Conservation (phyloP, 2,888 invertebrate genomes). For the Steinernema scapterisci region DNA sequence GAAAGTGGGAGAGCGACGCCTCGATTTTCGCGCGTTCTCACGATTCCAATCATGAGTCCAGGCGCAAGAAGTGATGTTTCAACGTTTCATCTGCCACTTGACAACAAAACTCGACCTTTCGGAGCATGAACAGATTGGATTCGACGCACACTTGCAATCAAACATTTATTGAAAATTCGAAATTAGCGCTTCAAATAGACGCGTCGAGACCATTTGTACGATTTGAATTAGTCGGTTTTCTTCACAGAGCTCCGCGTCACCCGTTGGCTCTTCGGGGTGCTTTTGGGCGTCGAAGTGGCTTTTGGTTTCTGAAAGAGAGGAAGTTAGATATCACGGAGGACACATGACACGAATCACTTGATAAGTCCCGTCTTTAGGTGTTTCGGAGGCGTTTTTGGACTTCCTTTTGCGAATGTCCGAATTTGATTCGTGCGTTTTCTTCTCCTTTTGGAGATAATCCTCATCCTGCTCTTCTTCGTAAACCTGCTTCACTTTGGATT, state of each 20-base stretch:
- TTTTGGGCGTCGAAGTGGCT: background rate
- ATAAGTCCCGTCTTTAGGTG: background rate
- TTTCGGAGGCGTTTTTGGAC: conserved; percentile 6
- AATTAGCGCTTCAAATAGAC: background rate
- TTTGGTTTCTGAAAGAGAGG: background rate
- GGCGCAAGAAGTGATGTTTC: no score
- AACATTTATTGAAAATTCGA: background rate
- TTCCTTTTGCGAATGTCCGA: background rate
- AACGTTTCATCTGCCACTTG: no score
- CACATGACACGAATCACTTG: background rate
- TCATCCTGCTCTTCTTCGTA: background rate
- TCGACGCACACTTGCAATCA: no score
- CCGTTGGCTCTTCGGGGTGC: background rate
- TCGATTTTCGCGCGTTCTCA: no score
- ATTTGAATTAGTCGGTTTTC: background rate
- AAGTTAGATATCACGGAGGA: background rate
- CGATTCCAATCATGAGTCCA: no score
- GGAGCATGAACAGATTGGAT: no score
- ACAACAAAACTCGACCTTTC: no score
- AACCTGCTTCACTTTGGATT: background rate
- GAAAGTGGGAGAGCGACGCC: no score
- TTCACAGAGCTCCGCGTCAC: background rate
- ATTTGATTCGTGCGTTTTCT: background rate
- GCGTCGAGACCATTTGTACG: background rate
- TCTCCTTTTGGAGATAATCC: background rate